Base-by-base conservation (phyloP, 2,797 vertebrate species). In the Rhynchonycteris naso region DNA sequence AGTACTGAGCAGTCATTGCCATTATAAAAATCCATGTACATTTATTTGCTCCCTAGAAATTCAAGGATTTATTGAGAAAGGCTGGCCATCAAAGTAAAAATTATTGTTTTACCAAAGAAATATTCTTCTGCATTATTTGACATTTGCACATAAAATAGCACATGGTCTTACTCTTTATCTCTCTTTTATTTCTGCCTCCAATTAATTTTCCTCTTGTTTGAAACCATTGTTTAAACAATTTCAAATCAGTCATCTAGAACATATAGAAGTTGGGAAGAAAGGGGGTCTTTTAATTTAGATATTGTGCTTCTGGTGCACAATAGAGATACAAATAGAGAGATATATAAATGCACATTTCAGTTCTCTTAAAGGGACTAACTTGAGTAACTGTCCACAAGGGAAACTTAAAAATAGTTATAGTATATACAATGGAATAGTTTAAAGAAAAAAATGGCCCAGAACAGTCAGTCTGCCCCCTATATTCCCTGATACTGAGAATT, bases 11-110 rank as follows among this genome's bases (percentile, higher is more conserved):
- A 90, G 2, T 72, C 38, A 82, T 38, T 76, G 58, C 13, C 21
- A 56, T 83, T 84, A 28, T 33, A 88, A 66, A 76, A 88, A 91
- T 71, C 26, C 18, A 59, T 9, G 16, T 38, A 18, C 22, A 47
- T 26, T 92, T 56, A 47, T 26, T 92, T 56, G n/a, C 26, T 91
- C 8, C 38, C 68, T 83, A 88, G 79, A 95, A 93, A 83, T 82
- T 74, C 63, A 72, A 84, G 12, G 6, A 69, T 63, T 75, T 90
- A 66, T 88, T 76, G 89, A 76, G 74, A 95, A 92, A 52, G 33
- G 0, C 2, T 71, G 24, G 26, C 50, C n/a, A 69, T 84, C 21
- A 74, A 94, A 92, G 75, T 58, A 82, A 65, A 68, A 66, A 14
- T 21, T 22, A 56, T 22, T 79, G 12, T 71, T 91, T 86, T 82